These are phyloP conservation scores for Phlogophora meticulosa DNA, from an alignment of 2,888 invertebrate genomes.

Conservation along the genomic window DNA sequence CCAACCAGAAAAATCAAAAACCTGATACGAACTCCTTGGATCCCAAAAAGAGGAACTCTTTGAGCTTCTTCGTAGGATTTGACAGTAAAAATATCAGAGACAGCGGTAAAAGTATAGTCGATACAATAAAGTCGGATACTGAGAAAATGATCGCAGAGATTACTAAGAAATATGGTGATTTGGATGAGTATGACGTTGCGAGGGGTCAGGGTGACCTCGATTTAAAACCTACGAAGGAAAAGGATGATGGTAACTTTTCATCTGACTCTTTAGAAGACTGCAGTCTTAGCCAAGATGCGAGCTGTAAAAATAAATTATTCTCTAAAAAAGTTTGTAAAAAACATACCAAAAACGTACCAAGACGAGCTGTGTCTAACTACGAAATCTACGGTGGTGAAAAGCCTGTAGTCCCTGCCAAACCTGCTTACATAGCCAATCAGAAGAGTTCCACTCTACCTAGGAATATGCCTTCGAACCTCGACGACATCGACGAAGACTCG, in stretches of 20 bases:
- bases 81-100: conserved; percentile 86
- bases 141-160: conserved; percentile 93
- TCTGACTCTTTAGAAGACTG: conserved; percentile 95
- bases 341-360: conserved; percentile 89
- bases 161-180: conserved; percentile 92
- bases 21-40: conserved; percentile 83
- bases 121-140: conserved; percentile 92
- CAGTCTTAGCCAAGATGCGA: conserved; percentile 90
- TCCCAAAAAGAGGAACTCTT: conserved; percentile 91
- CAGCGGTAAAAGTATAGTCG: conserved; percentile 90
- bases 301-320: conserved; percentile 88
- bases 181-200: conserved; percentile 86
- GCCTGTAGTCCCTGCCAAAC: conserved; percentile 83
- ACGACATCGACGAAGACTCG: conserved; percentile 90
- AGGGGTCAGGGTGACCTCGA: conserved; percentile 77
- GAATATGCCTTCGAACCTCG: conserved; percentile 89
- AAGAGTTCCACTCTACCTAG: conserved; percentile 89
- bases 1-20: conserved; percentile 68
- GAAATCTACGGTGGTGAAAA: conserved; percentile 92
- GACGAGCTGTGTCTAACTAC: conserved; percentile 94
- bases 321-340: conserved; percentile 90
- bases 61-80: conserved; percentile 93
- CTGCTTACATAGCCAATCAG: conserved; percentile 79
- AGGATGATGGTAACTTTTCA: conserved; percentile 94
- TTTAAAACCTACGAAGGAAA: conserved; percentile 83